These are phyloP conservation scores for Athetis lepigone DNA, from an alignment of 2,888 invertebrate genomes.

Conservation along the genomic window DNA sequence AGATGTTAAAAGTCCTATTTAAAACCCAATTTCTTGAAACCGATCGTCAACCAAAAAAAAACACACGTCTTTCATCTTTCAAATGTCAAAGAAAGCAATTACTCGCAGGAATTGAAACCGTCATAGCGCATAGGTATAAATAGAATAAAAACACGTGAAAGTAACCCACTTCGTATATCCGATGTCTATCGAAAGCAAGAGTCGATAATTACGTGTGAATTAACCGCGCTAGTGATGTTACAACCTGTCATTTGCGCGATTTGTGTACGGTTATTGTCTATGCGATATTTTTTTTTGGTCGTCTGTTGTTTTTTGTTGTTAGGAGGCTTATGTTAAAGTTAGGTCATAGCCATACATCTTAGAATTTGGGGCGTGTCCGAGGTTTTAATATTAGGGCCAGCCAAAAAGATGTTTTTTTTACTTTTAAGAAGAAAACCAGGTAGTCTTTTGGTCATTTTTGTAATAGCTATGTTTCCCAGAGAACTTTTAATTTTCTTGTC, in stretches of 20 bases:
- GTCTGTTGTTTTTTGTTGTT: not conserved
- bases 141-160: slow-evolving; percentile 71
- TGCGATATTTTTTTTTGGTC: slow-evolving; percentile 5
- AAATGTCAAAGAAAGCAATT: slow-evolving; percentile 20
- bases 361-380: too few species aligned
- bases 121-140: slow-evolving; percentile 28
- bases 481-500: too few species aligned
- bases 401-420: too few species aligned
- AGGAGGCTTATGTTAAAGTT: not conserved
- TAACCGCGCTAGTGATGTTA: slow-evolving; percentile 46
- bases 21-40: not conserved
- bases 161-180: slow-evolving; percentile 71
- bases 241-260: slow-evolving; percentile 52
- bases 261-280: slow-evolving; percentile 1
- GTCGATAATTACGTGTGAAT: slow-evolving; percentile 69
- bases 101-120: slow-evolving; percentile 26
- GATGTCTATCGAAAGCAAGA: slow-evolving; percentile 78
- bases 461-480: too few species aligned
- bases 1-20: too few species aligned
- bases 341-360: too few species aligned
- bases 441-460: too few species aligned
- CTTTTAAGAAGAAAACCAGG: too few species aligned
- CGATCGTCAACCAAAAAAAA: slow-evolving; percentile 7
- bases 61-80: slow-evolving; percentile 2
- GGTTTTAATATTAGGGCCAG: too few species aligned